Evolutionary conservation across 2,113 vertebrate species (phyloP), one percentile per base, ranked within the genome.

Genomic region (Otus sunia): DNA sequence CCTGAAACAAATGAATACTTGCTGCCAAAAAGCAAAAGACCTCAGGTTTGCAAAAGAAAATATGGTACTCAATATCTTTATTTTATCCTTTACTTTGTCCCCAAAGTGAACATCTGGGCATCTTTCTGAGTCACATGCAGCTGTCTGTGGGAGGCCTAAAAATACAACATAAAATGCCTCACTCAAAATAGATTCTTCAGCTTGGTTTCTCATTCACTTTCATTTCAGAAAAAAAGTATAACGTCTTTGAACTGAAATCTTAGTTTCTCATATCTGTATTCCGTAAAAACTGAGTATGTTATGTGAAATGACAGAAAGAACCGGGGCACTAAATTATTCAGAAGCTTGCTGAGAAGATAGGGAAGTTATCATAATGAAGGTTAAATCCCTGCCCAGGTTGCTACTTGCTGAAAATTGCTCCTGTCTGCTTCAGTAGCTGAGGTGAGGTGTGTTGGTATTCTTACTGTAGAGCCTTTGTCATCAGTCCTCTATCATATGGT

Each of bases 321-420:
- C 79, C 71, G 95, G 90, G 90, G 27, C 82, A 94, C 68, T 95
- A 96, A 92, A 97, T 96, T 96, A 95, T 95, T 96, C 92, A 92
- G 72, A 80, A 30, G 25, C 79, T 88, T 91, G n/a, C 63, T 93
- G 88, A 69, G 75, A 86, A 94, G 60, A 92, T 72, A 92, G 0
- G 5, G 30, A 60, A 75, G 75, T 96, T 92, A 92, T 9, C 59
- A 94, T 89, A 92, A 94, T 77, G 72, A 95, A 93, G 78, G 90
- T 86, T 88, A 94, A 93, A 96, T 94, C 79, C 68, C 64, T 67
- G 86, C 41, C 67, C 79, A 74, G 75, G 79, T 86, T 84, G 25
- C 43, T 90, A 39, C 47, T 92, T 53, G 52, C 67, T 88, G 72
- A 91, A 95, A 92, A 80, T 66, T 86, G 34, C 25, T 94, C 93